phyloP scores from a whole-genome alignment of 2,888 invertebrate genomes.

The Erpobdella octoculata region DNA sequence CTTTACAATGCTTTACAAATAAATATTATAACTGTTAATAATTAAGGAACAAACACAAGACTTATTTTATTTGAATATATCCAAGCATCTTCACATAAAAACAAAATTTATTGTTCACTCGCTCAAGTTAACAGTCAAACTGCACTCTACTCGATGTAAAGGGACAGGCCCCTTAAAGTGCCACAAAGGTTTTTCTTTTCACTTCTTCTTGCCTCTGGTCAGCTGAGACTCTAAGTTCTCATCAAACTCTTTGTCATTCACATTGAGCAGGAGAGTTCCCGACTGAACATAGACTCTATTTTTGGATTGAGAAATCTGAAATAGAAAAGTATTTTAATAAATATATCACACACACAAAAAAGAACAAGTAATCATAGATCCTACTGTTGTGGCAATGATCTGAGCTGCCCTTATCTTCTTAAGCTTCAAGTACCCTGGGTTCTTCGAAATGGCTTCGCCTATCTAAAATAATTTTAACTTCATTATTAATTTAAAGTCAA shows the following conservation, averaged over 20 bases:
- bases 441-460: constrained; percentile 84
- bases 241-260: constrained; percentile 86
- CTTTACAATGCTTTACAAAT: too few relatives aligned
- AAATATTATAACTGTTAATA: too few relatives aligned
- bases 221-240: constrained; percentile 53
- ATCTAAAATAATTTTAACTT: constrained; percentile 58
- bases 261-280: constrained; percentile 87
- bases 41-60: too few relatives aligned
- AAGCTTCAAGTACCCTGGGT: constrained; percentile 94
- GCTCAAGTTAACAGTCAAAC: too few relatives aligned
- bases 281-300: constrained; percentile 90
- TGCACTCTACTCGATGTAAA: too few relatives aligned
- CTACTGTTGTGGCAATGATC: constrained; percentile 87
- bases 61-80: too few relatives aligned
- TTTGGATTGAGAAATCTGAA: constrained; percentile 82
- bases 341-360: background rate
- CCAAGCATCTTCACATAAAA: too few relatives aligned
- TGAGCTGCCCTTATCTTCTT: constrained; percentile 96
- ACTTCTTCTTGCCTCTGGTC: constrained; percentile 33
- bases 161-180: too few relatives aligned
- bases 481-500: background rate
- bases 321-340: background rate
- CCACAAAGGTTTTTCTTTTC: too few relatives aligned
- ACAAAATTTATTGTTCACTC: too few relatives aligned
- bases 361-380: constrained; percentile 30